Conservation (phyloP, 1,140 invertebrate species). For the Rhopalosiphum maidis region DNA sequence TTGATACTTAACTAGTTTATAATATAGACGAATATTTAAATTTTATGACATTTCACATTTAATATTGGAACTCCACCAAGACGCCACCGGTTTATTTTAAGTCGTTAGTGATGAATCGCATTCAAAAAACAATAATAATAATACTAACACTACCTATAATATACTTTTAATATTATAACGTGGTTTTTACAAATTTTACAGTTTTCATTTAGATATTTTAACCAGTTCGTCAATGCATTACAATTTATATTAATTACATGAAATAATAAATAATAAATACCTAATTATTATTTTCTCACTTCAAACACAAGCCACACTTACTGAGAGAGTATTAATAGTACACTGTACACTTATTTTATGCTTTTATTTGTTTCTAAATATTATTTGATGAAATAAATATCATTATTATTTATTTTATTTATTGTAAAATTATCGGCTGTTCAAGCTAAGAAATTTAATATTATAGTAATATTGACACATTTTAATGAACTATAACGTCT, state of each 20-base stretch:
- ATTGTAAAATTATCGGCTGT: too few relatives aligned
- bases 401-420: too few relatives aligned
- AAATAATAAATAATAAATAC: neutral
- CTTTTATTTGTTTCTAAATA: too few relatives aligned
- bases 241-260: neutral
- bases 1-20: neutral
- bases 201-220: neutral
- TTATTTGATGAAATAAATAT: too few relatives aligned
- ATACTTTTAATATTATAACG: neutral
- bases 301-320: too few relatives aligned
- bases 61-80: neutral
- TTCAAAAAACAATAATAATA: neutral
- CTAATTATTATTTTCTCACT: too few relatives aligned
- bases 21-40: neutral
- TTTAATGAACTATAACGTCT: too few relatives aligned
- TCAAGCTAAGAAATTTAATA: too few relatives aligned
- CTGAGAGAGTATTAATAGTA: too few relatives aligned
- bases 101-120: neutral
- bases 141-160: neutral
- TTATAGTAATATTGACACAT: too few relatives aligned
- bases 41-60: neutral
- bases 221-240: neutral
- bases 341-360: too few relatives aligned
- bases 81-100: neutral
- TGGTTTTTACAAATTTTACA: neutral